phyloP scores from a whole-genome alignment of 2,797 vertebrate genomes.

The Chelmon rostratus region DNA sequence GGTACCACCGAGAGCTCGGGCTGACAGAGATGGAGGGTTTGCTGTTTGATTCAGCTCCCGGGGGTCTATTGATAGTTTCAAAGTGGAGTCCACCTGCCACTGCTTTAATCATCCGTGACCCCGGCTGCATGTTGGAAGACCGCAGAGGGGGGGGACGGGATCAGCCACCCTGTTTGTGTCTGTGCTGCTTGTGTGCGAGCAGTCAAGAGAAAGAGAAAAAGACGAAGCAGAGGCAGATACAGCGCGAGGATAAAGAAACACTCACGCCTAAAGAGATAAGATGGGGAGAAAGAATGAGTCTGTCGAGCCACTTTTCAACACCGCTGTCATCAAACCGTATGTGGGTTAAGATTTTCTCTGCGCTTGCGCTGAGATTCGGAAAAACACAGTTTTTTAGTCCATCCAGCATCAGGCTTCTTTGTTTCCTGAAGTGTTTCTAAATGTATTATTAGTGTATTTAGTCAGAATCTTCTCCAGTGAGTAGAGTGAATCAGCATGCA shows the following conservation, averaged over 20 bases:
- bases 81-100: slow-evolving; percentile 86
- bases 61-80: slow-evolving; percentile 85
- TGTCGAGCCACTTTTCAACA: slow-evolving; percentile 23
- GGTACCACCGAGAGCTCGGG: slow-evolving; percentile 51
- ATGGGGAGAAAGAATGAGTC: slow-evolving; percentile 3
- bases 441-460: slow-evolving; percentile 72
- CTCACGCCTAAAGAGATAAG: slow-evolving; percentile 45
- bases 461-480: slow-evolving; percentile 70
- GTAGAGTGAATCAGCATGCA: slow-evolving; percentile 72
- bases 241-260: slow-evolving; percentile 53
- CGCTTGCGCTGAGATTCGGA: slow-evolving; percentile 3
- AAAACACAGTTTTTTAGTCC: slow-evolving; percentile 22
- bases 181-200: slow-evolving; percentile 12
- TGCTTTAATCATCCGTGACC: slow-evolving; percentile 86
- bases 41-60: slow-evolving; percentile 80
- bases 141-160: slow-evolving; percentile 60
- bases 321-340: slow-evolving; percentile 13
- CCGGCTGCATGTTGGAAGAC: slow-evolving; percentile 72
- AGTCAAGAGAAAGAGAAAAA: slow-evolving; percentile 38
- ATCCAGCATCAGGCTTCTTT: slow-evolving; percentile 27
- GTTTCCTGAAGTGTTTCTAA: slow-evolving; percentile 51
- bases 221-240: slow-evolving; percentile 19
- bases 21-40: slow-evolving; percentile 75
- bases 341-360: slow-evolving; percentile 25
- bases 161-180: slow-evolving; percentile 39